These are phyloP conservation scores for Coluber constrictor DNA, from an alignment of 2,797 vertebrate species.

Conservation along the genomic window DNA sequence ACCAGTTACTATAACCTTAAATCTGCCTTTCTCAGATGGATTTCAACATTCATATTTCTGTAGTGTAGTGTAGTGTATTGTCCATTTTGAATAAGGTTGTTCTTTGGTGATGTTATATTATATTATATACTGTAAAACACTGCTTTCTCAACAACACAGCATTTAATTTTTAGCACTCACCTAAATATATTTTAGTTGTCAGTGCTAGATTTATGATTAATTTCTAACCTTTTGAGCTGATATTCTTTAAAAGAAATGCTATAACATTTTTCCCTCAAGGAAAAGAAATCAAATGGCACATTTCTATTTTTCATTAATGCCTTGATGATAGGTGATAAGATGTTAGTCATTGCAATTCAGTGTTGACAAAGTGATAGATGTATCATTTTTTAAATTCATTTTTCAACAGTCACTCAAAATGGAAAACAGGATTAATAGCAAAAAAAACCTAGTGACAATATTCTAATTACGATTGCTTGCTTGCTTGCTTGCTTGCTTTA, in stretches of 20 bases:
- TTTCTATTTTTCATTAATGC: not conserved
- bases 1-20: not conserved
- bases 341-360: not conserved
- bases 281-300: not conserved
- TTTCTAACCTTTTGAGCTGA: not conserved
- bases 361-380: not conserved
- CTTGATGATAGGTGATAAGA: not conserved
- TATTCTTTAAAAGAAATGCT: not conserved
- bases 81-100: not conserved
- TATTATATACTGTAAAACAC: not conserved
- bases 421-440: not conserved
- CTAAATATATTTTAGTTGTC: not conserved
- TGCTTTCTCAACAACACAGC: not conserved
- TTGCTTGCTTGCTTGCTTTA: not conserved
- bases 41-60: not conserved
- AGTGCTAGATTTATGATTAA: not conserved
- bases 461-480: not conserved
- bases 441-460: not conserved
- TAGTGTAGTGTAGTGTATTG: not conserved
- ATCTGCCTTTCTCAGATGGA: not conserved
- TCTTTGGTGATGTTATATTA: not conserved
- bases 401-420: not conserved
- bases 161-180: not conserved
- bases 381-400: not conserved
- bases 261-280: not conserved